Evolutionary conservation across 92 coral and sea anemone species (phyloP).

Genomic region (Actinostola sp.): DNA sequence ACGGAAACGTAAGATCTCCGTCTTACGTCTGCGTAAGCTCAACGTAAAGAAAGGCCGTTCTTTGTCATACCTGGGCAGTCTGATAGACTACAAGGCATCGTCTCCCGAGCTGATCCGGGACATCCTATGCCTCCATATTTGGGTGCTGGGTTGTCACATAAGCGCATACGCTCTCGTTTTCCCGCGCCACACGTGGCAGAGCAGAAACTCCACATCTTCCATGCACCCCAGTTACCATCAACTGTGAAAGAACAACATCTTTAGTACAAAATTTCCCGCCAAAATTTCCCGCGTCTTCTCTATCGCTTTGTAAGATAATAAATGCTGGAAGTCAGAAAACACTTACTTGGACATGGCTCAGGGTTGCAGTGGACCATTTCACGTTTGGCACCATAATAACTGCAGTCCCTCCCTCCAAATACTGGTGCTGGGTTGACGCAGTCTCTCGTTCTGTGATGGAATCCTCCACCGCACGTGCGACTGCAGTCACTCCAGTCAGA

Average conservation of each 20-base stretch:
- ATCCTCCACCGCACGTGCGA: slow-evolving; percentile 89
- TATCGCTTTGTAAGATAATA: too few relatives aligned
- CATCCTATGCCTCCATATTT: slow-evolving; percentile 89
- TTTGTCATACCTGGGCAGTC: slow-evolving; percentile 87
- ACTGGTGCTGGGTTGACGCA: slow-evolving; percentile 82
- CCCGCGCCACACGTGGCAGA: slow-evolving; percentile 97
- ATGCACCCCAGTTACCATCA: slow-evolving; percentile 96
- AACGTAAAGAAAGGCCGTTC: neutral
- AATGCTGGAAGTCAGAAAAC: neutral
- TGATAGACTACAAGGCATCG: slow-evolving; percentile 92
- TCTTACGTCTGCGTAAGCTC: too few relatives aligned
- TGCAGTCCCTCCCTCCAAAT: slow-evolving; percentile 81
- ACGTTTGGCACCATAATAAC: slow-evolving; percentile 75
- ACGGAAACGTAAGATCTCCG: too few relatives aligned
- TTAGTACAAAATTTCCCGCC: neutral
- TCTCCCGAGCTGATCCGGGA: slow-evolving; percentile 83
- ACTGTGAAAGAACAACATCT: slow-evolving; percentile 49
- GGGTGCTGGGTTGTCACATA: slow-evolving; percentile 93
- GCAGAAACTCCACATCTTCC: slow-evolving; percentile 98
- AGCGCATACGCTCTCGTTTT: slow-evolving; percentile 95
- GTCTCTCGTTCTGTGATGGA: slow-evolving; percentile 69
- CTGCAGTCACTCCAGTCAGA: slow-evolving; percentile 90
- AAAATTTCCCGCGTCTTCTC: neutral
- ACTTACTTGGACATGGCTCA: slow-evolving; percentile 88
- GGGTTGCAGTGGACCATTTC: slow-evolving; percentile 94